Evolutionary conservation across 2,797 vertebrate species (phyloP), one percentile per base, ranked within the genome.

Genomic region (Moxostoma hubbsi): DNA sequence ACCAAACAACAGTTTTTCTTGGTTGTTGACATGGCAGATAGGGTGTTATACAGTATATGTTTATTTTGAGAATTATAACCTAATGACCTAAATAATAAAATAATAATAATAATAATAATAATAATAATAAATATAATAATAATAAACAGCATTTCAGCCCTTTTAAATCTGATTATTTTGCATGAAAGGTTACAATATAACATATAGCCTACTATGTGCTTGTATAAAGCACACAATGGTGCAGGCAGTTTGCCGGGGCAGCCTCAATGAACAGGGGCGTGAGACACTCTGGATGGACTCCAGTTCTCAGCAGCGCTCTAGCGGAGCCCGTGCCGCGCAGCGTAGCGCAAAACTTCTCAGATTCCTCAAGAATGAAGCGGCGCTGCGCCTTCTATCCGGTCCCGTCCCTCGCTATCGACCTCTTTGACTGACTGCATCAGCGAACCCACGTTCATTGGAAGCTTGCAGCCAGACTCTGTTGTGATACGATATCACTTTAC

Each of bases 231-330:
- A 36, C 36, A 36, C 36, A 5, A 36, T 36, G 36, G 36, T 36
- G 36, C 4, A 36, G 36, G 36, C 11, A 45, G 62, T 79, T 85
- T 77, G 83, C 83, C 77, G 62, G 84, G 80, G 75, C 75, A 80
- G 61, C 65, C 46, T 84, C 86, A 81, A 86, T 15, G 87, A 88
- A 86, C 89, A 89, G 88, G 89, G 89, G 89, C 88, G 90, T 90
- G 90, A 80, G 81, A 82, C 87, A 87, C 36, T 36, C 36, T 36
- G 79, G 57, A 81, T 53, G 57, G 58, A 53, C 49, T 50, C 72
- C 24, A 18, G 18, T n/a, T 9, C 16, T 55, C 24, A 18, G 67
- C 7, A 36, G 67, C 51, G 50, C 36, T 69, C 67, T 36, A 36
- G 36, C 36, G 36, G 36, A 36, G 36, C 36, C 36, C 36, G 36